These are phyloP conservation scores for Graphium colonna DNA, from an alignment of 2,888 invertebrate genomes.

Conservation along the genomic window DNA sequence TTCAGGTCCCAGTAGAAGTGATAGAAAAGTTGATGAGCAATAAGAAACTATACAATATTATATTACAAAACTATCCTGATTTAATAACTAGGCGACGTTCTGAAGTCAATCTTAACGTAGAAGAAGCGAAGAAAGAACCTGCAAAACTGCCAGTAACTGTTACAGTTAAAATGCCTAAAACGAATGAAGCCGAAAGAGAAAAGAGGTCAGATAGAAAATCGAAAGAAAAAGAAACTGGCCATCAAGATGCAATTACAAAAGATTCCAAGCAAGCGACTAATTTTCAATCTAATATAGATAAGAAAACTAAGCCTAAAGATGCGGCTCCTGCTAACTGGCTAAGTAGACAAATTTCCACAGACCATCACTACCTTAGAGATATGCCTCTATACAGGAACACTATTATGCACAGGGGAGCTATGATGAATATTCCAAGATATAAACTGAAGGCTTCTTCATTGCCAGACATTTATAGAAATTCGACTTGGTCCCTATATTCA, in stretches of 20 bases:
- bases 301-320: conserved; percentile 26
- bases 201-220: conserved; percentile 20
- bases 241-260: conserved; percentile 21
- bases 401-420: conserved; percentile 91
- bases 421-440: conserved; percentile 90
- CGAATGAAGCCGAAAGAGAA: conserved; percentile 16
- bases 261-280: conserved; percentile 22
- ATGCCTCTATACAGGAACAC: conserved; percentile 87
- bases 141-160: conserved; percentile 32
- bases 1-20: conserved; percentile 85
- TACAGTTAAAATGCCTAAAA: conserved; percentile 33
- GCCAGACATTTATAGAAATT: conserved; percentile 93
- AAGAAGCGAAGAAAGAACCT: conserved; percentile 33
- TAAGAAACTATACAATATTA: conserved; percentile 83
- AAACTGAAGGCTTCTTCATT: conserved; percentile 90
- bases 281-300: conserved; percentile 29
- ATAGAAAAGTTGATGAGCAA: conserved; percentile 83
- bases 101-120: conserved; percentile 74
- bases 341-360: conserved; percentile 73
- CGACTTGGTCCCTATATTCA: conserved; percentile 85
- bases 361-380: conserved; percentile 85
- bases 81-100: conserved; percentile 81
- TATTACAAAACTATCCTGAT: conserved; percentile 86
- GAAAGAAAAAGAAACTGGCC: conserved; percentile 24
- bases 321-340: conserved; percentile 43